Percentiles rank a stretch among this genome's conserved stretches.
Conservation (phyloP, 2,888 invertebrate species). For the Agrilus mali region DNA sequence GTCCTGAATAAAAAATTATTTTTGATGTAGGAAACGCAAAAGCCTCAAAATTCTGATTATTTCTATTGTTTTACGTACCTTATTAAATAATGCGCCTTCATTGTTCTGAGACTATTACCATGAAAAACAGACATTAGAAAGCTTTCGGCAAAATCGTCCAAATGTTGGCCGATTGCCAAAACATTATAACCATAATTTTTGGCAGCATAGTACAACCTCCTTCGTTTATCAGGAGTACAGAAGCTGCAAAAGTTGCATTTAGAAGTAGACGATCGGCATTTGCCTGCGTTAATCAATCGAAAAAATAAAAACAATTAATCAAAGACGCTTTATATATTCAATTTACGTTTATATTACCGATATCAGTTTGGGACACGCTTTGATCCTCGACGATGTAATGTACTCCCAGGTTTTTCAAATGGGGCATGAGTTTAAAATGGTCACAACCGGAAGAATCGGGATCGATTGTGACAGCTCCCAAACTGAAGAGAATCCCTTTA, state of each 20-base stretch:
- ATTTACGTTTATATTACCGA: constrained; percentile 14
- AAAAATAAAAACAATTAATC: neutral
- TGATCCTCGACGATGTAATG: constrained; percentile 61
- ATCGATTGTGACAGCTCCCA: constrained; percentile 67
- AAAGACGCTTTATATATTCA: neutral
- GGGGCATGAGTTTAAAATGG: constrained; percentile 55
- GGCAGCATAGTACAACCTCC: constrained; percentile 63
- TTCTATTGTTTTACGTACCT: constrained; percentile 37
- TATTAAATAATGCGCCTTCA: constrained; percentile 71
- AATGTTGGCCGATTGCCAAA: constrained; percentile 74
- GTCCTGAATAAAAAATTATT: no score
- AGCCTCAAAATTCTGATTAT: no score
- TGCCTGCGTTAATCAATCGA: neutral
- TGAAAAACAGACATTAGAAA: constrained; percentile 74
- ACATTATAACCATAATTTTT: constrained; percentile 71
- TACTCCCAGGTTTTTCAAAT: constrained; percentile 58
- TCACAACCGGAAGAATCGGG: constrained; percentile 41
- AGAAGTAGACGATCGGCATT: constrained; percentile 14
- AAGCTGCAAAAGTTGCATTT: constrained; percentile 46
- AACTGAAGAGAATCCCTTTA: constrained; percentile 62
- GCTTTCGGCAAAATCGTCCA: constrained; percentile 73
- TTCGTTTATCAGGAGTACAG: constrained; percentile 57
- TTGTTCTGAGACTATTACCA: constrained; percentile 62
- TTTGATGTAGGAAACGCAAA: no score
- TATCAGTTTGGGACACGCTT: constrained; percentile 18